Conservation (phyloP, 2,888 invertebrate genomes). For the Lepas anatifera region DNA sequence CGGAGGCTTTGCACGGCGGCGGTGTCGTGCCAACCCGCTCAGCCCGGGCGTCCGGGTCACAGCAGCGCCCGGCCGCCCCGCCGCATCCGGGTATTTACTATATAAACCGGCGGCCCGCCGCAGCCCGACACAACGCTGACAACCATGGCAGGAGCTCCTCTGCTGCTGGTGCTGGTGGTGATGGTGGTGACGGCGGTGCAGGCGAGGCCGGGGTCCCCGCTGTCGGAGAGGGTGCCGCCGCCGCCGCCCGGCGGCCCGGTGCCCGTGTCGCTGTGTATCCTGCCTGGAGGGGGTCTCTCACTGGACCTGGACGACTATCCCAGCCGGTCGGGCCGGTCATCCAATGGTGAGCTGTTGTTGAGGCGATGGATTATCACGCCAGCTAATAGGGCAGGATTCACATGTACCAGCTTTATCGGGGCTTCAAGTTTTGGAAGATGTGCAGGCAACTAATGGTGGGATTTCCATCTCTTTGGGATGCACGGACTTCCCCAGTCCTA, state of each 20-base stretch:
- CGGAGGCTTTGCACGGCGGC: no score
- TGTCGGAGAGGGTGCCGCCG: not conserved
- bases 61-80: no score
- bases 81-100: not conserved
- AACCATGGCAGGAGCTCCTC: not conserved
- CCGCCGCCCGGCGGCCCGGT: not conserved
- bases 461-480: no score
- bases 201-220: not conserved
- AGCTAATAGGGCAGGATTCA: no score
- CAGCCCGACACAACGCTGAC: not conserved
- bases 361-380: no score
- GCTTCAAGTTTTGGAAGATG: no score
- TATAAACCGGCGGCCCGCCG: not conserved
- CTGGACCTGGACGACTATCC: not conserved
- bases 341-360: no score
- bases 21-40: no score
- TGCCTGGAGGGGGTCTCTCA: not conserved
- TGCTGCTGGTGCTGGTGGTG: not conserved
- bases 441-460: no score
- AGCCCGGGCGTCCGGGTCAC: no score
- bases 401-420: no score
- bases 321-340: not conserved
- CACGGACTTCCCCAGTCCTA: no score
- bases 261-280: not conserved
- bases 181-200: not conserved